These are phyloP conservation scores for Anthrax anthrax DNA, from an alignment of 2,888 invertebrate genomes.

Conservation along the genomic window DNA sequence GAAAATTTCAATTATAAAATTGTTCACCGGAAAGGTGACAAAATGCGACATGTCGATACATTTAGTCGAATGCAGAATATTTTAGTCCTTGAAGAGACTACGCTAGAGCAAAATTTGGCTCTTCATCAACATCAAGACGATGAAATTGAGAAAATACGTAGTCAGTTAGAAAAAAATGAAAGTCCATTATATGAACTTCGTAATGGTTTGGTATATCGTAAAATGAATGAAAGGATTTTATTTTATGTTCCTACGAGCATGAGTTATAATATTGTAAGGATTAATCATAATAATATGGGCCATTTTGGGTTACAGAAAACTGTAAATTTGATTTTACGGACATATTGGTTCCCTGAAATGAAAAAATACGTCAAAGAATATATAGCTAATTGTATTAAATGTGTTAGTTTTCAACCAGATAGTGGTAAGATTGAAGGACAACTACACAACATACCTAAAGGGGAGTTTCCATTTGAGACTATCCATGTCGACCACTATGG, in stretches of 20 bases:
- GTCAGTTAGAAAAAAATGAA: neutral
- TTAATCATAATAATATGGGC: slow-evolving; percentile 3
- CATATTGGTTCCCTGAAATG: too few species aligned
- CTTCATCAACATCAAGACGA: neutral
- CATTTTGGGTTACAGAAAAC: neutral
- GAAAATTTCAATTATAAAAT: slow-evolving; percentile 14
- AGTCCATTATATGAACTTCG: neutral
- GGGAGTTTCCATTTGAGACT: too few species aligned
- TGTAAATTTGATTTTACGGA: neutral
- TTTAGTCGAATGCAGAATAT: slow-evolving; percentile 17
- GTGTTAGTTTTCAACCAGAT: too few species aligned
- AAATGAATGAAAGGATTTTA: neutral
- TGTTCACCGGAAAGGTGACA: slow-evolving; percentile 12
- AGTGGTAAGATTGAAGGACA: too few species aligned
- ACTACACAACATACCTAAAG: too few species aligned
- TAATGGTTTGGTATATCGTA: slow-evolving; percentile 1
- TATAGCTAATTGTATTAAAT: too few species aligned
- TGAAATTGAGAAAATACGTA: neutral
- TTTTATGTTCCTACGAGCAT: neutral
- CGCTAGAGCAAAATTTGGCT: neutral
- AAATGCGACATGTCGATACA: slow-evolving; percentile 14
- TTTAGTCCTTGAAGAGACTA: slow-evolving; percentile 1
- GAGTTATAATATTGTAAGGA: neutral
- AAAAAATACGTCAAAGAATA: too few species aligned
- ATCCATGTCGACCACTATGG: too few species aligned